Evolutionary conservation across 2,113 vertebrate species (phyloP).

Genomic region (Empidonax traillii): DNA sequence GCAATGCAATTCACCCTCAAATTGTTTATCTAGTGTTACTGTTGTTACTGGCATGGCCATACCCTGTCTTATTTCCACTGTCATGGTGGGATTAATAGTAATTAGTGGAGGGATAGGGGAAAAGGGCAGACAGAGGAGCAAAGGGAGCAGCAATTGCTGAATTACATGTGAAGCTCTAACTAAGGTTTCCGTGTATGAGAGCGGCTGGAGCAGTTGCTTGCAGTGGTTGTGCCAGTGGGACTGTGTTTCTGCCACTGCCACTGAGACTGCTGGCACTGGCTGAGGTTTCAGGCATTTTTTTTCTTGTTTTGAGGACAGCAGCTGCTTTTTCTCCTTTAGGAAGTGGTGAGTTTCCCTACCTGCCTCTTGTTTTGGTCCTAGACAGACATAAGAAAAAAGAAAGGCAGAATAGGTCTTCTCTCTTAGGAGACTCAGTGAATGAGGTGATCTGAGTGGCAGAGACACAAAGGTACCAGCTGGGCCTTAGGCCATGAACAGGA

Average conservation of each 20-base stretch:
- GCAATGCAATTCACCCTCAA: neutral
- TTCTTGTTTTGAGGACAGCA: neutral
- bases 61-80: neutral
- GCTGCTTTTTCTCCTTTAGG: neutral
- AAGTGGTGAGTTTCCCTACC: neutral
- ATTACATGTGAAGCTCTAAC: neutral
- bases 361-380: neutral
- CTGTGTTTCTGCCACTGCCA: neutral
- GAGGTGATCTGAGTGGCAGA: neutral
- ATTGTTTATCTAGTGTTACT: neutral
- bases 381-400: neutral
- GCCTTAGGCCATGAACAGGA: neutral
- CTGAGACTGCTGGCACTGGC: neutral
- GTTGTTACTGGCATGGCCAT: neutral
- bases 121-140: neutral
- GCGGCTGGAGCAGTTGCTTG: neutral
- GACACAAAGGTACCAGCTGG: neutral
- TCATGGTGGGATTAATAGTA: neutral
- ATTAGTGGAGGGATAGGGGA: neutral
- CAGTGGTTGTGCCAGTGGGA: accelerated
- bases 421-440: neutral
- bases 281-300: accelerated
- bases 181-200: neutral
- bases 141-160: neutral
- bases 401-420: neutral